Evolutionary conservation across 2,797 vertebrate genomes (phyloP), one percentile per base, ranked within the genome.

Genomic region (Gymnopithys bicolor): DNA sequence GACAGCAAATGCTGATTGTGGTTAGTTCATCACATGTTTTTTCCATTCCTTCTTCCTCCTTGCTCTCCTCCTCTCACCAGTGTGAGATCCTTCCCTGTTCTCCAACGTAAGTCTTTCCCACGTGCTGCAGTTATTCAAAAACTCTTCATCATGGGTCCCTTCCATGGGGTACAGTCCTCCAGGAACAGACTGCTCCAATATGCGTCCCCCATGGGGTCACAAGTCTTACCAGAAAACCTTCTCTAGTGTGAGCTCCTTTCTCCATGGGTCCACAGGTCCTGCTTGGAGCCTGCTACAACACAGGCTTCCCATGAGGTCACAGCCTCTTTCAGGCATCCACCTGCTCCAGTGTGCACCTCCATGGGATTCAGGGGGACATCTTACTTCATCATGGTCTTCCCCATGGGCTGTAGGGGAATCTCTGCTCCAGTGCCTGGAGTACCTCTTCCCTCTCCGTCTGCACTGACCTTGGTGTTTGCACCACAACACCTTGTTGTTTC

Each of bases 381-480:
- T 41, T 48, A 24, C 15, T 39, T 60, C 73, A 45, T 27, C 53
- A 28, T 0, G 1, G 28, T 41, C 46, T 30, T 69, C 55, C 52
- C 27, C n/a, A n/a, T 0, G 0, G 39, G n/a, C n/a, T 53, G 63
- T 55, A 46, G 33, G 35, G 39, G 9, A 62, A 33, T 68, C 30
- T 56, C 59, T 74, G 59, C 55, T 60, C 28, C 48, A 39, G 63
- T 33, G 16, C 28, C 24, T 19, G 16, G 28, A 77, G 10, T 39
- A 53, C 13, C 48, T 77, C 28, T 19, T 53, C 3, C 10, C 62
- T 48, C 13, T 60, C 24, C 28, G 21, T 45, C 46, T 69, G 41
- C 41, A 33, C 24, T 18, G 73, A 30, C 11, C 11, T 69, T 30
- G 55, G 41, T 48, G 41, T 69, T 58, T 78, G 49, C 56, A 49